Evolutionary conservation across 2,113 vertebrate species (phyloP).

Genomic region (Barnardius zonarius): DNA sequence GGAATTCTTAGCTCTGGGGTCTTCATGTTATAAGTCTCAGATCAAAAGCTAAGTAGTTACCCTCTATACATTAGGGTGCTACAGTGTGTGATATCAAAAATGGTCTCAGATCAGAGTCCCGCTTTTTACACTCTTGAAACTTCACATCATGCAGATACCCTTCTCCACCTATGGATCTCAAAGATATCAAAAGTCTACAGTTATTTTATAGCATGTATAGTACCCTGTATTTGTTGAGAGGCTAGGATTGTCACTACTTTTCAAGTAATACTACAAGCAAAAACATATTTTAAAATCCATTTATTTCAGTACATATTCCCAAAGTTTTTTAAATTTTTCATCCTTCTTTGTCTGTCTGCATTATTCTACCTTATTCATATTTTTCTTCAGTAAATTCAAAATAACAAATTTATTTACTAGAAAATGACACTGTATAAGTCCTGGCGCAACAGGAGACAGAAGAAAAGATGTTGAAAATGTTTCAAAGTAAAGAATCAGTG

Average conservation of each 20-base stretch:
- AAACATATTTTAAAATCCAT: neutral
- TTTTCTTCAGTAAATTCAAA: neutral
- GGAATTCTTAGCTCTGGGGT: neutral
- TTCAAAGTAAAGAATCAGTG: constrained; percentile 7
- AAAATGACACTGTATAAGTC: neutral
- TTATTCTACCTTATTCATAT: neutral
- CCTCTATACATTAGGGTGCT: neutral
- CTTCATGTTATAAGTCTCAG: neutral
- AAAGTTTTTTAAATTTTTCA: neutral
- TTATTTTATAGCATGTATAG: neutral
- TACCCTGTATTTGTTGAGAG: neutral
- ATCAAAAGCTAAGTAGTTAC: neutral
- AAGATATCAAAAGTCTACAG: neutral
- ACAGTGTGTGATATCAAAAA: neutral
- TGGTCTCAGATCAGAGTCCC: neutral
- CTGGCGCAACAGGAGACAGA: neutral
- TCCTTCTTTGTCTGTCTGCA: neutral
- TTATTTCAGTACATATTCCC: neutral
- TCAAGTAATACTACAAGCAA: neutral
- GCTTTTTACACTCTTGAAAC: neutral
- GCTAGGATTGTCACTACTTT: neutral
- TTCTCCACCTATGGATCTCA: neutral
- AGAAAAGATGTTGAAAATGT: neutral
- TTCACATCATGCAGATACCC: neutral
- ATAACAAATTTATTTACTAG: neutral